These are phyloP conservation scores for Botrylloides violaceus DNA, from an alignment of 23 tunicate species.

Conservation along the genomic window DNA sequence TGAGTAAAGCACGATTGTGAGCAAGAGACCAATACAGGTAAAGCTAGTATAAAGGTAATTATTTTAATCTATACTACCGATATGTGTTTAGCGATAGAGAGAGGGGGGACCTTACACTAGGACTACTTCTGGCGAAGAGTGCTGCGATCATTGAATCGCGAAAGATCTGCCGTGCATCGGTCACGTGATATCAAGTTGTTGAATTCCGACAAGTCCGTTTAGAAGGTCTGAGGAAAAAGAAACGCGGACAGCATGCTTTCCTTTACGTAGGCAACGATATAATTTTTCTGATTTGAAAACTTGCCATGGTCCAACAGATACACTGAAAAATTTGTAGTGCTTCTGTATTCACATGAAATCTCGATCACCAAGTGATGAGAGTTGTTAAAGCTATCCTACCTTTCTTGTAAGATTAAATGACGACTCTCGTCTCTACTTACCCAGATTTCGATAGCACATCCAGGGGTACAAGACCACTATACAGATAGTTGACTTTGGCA, in stretches of 20 bases:
- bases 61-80: too few relatives aligned
- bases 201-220: constrained; percentile 1
- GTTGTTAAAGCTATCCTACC: too few relatives aligned
- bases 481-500: neutral
- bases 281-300: constrained; percentile 8
- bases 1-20: too few relatives aligned
- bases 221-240: constrained; percentile 14
- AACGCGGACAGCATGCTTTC: constrained; percentile 9
- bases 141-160: too few relatives aligned
- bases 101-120: too few relatives aligned
- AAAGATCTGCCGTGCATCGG: too few relatives aligned
- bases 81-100: too few relatives aligned
- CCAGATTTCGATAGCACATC: neutral
- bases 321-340: neutral
- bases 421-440: neutral
- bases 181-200: constrained; percentile 12
- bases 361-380: too few relatives aligned
- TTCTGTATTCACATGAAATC: neutral
- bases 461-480: constrained; percentile 8
- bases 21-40: too few relatives aligned
- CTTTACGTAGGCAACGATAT: constrained; percentile 6
- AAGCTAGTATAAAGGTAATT: too few relatives aligned
- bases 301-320: constrained; percentile 22
- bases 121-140: too few relatives aligned
- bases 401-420: too few relatives aligned